Conservation (phyloP, 1,140 invertebrate species). For the Chlorops oryzae region DNA sequence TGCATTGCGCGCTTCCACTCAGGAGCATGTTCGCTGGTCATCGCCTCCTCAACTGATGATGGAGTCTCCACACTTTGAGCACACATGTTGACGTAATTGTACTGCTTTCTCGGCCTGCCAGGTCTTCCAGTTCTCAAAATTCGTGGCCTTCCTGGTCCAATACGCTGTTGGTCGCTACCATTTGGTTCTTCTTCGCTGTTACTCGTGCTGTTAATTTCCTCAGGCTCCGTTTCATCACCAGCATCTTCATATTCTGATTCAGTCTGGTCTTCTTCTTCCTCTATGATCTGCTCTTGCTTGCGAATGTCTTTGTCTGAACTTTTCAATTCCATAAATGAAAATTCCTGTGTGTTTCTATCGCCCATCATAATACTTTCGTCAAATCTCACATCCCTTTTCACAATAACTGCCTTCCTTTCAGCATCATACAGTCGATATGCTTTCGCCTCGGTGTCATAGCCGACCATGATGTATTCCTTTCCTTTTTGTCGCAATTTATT, state of each 20-base stretch:
- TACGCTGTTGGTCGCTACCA: not conserved
- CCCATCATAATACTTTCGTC: too few species aligned
- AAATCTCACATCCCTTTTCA: not conserved
- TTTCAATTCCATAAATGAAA: not conserved
- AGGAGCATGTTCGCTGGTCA: conserved; percentile 1
- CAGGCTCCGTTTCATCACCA: not conserved
- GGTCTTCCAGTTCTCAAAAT: not conserved
- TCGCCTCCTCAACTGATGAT: too few species aligned
- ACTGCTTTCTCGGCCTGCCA: not conserved
- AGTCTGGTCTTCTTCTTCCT: not conserved
- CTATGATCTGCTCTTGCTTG: not conserved
- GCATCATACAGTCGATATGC: conserved; percentile 4
- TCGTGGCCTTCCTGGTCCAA: too few species aligned
- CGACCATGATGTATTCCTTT: conserved; percentile 5
- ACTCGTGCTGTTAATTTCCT: not conserved
- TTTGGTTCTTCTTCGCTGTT: not conserved
- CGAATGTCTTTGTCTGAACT: not conserved
- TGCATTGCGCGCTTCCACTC: conserved; percentile 14
- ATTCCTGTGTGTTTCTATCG: too few species aligned
- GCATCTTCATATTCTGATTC: not conserved
- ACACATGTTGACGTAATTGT: not conserved
- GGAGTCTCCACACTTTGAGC: too few species aligned
- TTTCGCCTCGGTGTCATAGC: conserved; percentile 1
- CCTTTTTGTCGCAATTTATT: conserved; percentile 3
- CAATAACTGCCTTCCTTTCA: not conserved